A percentile compares a stretch with the other conserved stretches of the same genome.
Conservation (phyloP, 2,797 vertebrate genomes). For the Psittacula echo region DNA sequence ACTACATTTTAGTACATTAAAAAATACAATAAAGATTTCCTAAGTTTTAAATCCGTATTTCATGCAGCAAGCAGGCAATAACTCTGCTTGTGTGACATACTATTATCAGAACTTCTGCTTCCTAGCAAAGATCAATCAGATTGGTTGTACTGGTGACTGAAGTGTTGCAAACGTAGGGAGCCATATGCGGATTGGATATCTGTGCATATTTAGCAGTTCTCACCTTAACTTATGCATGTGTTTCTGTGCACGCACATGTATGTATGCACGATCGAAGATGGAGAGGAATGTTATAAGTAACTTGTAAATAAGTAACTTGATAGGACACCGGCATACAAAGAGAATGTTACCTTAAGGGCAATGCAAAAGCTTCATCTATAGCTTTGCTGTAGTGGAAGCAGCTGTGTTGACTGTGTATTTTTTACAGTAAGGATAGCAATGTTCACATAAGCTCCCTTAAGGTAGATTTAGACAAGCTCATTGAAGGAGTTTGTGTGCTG, state of each 20-base stretch:
- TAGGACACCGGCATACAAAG: not conserved
- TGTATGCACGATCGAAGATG: not conserved
- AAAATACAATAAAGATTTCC: constrained; percentile 6
- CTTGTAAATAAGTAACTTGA: not conserved
- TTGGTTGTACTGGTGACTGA: not conserved
- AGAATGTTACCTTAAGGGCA: not conserved
- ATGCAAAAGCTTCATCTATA: not conserved
- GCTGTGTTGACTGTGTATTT: not conserved
- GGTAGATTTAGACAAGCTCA: not conserved
- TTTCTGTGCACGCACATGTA: not conserved
- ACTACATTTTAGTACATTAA: constrained; percentile 47
- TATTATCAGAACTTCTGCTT: not conserved
- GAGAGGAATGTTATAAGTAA: not conserved
- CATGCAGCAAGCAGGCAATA: not conserved
- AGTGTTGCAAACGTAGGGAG: not conserved
- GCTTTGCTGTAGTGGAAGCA: not conserved
- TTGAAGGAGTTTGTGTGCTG: not conserved
- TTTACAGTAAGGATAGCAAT: not conserved
- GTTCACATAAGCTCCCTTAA: not conserved
- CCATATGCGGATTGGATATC: not conserved
- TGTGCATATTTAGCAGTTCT: not conserved
- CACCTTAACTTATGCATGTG: not conserved
- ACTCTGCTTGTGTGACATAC: not conserved
- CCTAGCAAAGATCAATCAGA: not conserved
- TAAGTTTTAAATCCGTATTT: constrained; percentile 39